Base-by-base conservation (phyloP, 2,113 vertebrate genomes). In the Aptenodytes patagonicus region DNA sequence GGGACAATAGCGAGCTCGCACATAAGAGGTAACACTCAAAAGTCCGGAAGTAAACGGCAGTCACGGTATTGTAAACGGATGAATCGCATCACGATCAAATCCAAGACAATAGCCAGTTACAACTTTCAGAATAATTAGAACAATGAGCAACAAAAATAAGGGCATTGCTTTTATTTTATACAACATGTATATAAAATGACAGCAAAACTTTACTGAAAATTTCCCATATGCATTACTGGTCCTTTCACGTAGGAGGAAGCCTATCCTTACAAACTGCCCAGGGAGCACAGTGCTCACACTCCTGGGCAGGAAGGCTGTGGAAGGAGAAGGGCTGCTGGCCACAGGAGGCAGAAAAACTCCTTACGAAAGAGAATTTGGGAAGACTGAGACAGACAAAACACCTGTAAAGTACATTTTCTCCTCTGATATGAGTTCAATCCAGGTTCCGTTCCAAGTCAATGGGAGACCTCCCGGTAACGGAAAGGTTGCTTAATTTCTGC, bases 41-140 rank as follows among this genome's bases (percentile, higher is more conserved):
- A 91, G 64, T 62, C 82, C 52, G 29, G 84, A 94, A 80, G 34
- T 31, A 94, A 96, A 93, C 58, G 90, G 58, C 13, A 65, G 26
- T 52, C 73, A 82, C 47, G 34, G 38, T 72, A 80, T 72, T 89
- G 52, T 60, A 80, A 76, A 61, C 1, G 7, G 44, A 28, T 34
- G 79, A 77, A 93, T 70, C 25, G 46, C 25, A 88, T 34, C 25
- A 25, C 26, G 61, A 28, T 44, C 40, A 79, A 72, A 86, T 38
- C 22, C 26, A 77, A 61, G 49, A 54, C 78, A 95, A 88, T 0
- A 68, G 62, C 25, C 66, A 90, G 40, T 57, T 76, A 57, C 0
- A 2, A 52, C 31, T 61, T 88, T 14, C 34, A 91, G 61, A 84
- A 24, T n/a, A 47, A 68, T 17, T 13, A 82, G 16, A 51, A 57